A percentile compares a stretch with the other conserved stretches of the same genome.
Evolutionary conservation across 2,113 vertebrate species (phyloP).

Genomic region (Muntiacus muntjak): DNA sequence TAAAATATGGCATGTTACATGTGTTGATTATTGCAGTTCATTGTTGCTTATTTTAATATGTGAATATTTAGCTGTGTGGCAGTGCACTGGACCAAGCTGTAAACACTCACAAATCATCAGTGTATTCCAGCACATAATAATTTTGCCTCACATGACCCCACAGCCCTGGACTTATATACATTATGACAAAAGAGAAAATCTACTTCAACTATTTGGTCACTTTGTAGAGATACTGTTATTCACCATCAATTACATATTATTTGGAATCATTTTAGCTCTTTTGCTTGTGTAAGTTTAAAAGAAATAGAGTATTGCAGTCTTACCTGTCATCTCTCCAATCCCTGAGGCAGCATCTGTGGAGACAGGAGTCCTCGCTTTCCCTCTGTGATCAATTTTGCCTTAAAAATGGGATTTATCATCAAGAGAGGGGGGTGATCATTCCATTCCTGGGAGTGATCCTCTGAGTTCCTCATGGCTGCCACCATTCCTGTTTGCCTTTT

Average conservation of each 20-base stretch:
- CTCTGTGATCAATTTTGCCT: background rate
- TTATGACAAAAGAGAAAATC: conserved; percentile 15
- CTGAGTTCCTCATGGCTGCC: background rate
- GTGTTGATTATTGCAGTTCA: background rate
- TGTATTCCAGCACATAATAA: background rate
- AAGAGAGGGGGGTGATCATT: background rate
- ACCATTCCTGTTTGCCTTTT: background rate
- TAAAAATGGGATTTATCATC: background rate
- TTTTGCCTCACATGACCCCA: background rate
- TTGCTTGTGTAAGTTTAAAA: background rate
- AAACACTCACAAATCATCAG: conserved; percentile 11
- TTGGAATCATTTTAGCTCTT: background rate
- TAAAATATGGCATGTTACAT: conserved; percentile 13
- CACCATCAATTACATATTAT: background rate
- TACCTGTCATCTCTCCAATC: background rate
- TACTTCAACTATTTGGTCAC: background rate
- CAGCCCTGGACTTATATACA: background rate
- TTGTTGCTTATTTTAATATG: background rate
- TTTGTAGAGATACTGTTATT: background rate
- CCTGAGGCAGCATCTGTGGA: background rate
- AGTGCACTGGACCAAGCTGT: background rate
- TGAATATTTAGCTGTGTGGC: background rate
- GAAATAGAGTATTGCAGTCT: background rate
- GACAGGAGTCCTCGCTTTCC: background rate
- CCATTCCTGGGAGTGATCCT: background rate